Conservation (phyloP, 2,113 vertebrate species). For the Gopherus evgoodei region DNA sequence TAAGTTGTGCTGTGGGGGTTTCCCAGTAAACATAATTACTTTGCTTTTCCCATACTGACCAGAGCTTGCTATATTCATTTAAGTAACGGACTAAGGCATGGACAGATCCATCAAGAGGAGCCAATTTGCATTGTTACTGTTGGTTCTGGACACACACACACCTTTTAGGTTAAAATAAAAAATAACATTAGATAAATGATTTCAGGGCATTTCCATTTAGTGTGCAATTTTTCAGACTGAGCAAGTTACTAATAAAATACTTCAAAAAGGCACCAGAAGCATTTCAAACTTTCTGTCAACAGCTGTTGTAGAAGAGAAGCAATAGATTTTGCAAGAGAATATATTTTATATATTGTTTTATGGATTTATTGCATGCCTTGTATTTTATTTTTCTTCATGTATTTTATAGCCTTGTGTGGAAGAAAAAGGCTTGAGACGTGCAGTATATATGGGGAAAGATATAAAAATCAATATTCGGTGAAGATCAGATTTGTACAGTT, state of each 20-base stretch:
- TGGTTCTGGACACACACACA: neutral
- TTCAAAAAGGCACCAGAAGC: neutral
- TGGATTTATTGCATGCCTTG: neutral
- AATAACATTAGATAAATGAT: neutral
- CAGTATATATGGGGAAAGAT: neutral
- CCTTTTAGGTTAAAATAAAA: constrained; percentile 19
- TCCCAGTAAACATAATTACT: neutral
- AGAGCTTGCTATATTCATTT: neutral
- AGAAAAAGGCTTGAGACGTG: constrained; percentile 17
- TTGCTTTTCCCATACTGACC: rapidly evolving
- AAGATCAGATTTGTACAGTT: neutral
- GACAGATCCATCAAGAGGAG: neutral
- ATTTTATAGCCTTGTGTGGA: neutral
- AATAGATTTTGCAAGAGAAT: neutral
- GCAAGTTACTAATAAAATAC: neutral
- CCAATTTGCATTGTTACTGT: neutral
- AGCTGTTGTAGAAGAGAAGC: neutral
- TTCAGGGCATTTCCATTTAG: neutral
- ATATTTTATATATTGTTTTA: neutral
- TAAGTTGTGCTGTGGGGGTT: neutral
- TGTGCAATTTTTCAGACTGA: constrained; percentile 10
- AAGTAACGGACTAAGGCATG: neutral
- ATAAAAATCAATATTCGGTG: constrained; percentile 10
- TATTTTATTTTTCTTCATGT: neutral
- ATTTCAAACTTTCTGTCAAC: constrained; percentile 20